phyloP scores from a whole-genome alignment of 1,140 invertebrate species.

The Drosophila neocordata region DNA sequence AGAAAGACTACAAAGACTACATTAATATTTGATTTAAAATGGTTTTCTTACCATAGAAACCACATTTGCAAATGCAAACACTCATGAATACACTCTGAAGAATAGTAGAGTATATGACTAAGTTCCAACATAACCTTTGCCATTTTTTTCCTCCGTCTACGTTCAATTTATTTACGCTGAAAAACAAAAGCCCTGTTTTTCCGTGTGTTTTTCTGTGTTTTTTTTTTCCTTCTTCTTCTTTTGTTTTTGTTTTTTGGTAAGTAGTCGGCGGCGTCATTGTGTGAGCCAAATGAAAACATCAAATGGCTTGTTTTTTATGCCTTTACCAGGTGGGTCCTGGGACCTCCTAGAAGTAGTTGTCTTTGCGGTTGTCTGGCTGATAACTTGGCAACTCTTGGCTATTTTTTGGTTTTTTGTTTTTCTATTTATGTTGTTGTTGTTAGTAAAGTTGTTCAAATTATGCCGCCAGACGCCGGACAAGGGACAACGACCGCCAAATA shows the following conservation, averaged over 20 bases:
- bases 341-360: constrained; percentile 10
- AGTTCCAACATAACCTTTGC: background rate
- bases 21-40: too few species aligned
- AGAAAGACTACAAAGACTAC: too few species aligned
- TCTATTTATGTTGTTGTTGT: constrained; percentile 7
- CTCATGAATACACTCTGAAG: too few species aligned
- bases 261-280: constrained; percentile 33
- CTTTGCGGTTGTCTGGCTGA: constrained; percentile 60
- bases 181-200: constrained; percentile 39
- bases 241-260: background rate
- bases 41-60: too few species aligned
- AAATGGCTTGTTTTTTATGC: constrained; percentile 72
- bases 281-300: constrained; percentile 76
- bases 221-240: background rate
- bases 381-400: constrained; percentile 71
- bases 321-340: constrained; percentile 59
- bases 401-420: constrained; percentile 28
- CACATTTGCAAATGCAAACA: too few species aligned
- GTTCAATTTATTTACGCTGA: background rate
- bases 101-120: background rate
- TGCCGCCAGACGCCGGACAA: constrained; percentile 58
- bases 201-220: constrained; percentile 2
- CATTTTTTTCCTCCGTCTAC: constrained; percentile 5
- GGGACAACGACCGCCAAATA: constrained; percentile 78
- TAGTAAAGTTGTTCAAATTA: constrained; percentile 62